Evolutionary conservation across 2,797 vertebrate species (phyloP).

Genomic region (Nyctibius grandis): DNA sequence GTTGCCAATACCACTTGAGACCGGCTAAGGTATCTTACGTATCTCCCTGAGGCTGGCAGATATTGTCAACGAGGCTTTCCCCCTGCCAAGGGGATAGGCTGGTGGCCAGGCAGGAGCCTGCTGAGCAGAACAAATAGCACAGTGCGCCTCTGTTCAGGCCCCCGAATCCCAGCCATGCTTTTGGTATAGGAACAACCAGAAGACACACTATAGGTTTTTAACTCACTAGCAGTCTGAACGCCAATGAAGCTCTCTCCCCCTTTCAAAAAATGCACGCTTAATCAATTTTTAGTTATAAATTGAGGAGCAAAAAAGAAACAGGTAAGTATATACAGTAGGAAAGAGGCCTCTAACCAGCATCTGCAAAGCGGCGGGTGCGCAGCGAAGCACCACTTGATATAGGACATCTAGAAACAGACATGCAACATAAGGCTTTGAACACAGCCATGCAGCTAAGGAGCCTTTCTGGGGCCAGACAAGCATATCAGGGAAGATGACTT

Average conservation of each 20-base stretch:
- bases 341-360: neutral
- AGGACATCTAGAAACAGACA: neutral
- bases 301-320: neutral
- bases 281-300: neutral
- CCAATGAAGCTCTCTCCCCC: neutral
- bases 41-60: neutral
- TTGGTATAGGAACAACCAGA: neutral
- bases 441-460: fast-evolving
- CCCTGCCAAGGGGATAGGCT: neutral
- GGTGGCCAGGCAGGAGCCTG: neutral
- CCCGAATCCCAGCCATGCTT: neutral
- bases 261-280: neutral
- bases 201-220: neutral
- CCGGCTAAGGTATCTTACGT: fast-evolving
- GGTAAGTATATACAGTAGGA: neutral
- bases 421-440: fast-evolving
- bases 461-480: neutral
- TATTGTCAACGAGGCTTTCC: neutral
- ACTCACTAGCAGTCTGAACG: neutral
- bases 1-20: neutral
- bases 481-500: neutral
- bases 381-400: fast-evolving
- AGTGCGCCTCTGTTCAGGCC: neutral
- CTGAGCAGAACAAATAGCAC: neutral
- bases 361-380: fast-evolving